Evolutionary conservation across 2,888 invertebrate species (phyloP).

Genomic region (Notodonta dromedarius): DNA sequence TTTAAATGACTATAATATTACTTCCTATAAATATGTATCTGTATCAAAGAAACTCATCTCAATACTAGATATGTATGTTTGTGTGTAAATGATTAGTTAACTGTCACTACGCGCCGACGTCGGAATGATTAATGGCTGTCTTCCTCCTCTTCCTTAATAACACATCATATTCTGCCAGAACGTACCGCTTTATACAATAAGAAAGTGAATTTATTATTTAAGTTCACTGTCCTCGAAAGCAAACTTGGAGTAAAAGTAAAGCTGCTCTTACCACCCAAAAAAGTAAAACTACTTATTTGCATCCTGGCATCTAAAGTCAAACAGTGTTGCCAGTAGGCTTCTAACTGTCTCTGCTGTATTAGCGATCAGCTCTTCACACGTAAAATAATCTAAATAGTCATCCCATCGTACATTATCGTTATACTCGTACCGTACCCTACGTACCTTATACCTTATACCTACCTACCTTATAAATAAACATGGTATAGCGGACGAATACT

Average conservation of each 20-base stretch:
- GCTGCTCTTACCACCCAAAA: background rate
- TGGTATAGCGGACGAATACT: too few relatives aligned
- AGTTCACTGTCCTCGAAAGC: slow-evolving; percentile 1
- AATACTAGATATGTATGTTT: slow-evolving; percentile 10
- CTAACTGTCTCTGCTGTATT: too few relatives aligned
- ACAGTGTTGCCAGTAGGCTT: too few relatives aligned
- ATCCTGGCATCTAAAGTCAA: background rate
- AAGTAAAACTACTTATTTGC: background rate
- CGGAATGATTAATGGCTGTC: slow-evolving; percentile 50
- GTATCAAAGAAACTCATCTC: too few relatives aligned
- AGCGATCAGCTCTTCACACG: too few relatives aligned
- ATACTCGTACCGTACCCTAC: too few relatives aligned
- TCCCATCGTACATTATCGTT: too few relatives aligned
- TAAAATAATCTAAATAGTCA: too few relatives aligned
- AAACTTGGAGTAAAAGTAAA: slow-evolving; percentile 1
- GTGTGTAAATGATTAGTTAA: slow-evolving; percentile 32
- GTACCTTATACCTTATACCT: too few relatives aligned
- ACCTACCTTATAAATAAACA: too few relatives aligned
- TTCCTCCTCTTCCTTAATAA: slow-evolving; percentile 48
- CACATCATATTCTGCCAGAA: slow-evolving; percentile 26
- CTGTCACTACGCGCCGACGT: slow-evolving; percentile 27
- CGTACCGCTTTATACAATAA: slow-evolving; percentile 30
- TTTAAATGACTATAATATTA: too few relatives aligned
- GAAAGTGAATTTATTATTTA: slow-evolving; percentile 34
- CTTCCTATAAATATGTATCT: too few relatives aligned